Percentiles rank a stretch among this genome's conserved stretches.
phyloP scores from a whole-genome alignment of 2,888 invertebrate genomes.

The Piscicola geometra region DNA sequence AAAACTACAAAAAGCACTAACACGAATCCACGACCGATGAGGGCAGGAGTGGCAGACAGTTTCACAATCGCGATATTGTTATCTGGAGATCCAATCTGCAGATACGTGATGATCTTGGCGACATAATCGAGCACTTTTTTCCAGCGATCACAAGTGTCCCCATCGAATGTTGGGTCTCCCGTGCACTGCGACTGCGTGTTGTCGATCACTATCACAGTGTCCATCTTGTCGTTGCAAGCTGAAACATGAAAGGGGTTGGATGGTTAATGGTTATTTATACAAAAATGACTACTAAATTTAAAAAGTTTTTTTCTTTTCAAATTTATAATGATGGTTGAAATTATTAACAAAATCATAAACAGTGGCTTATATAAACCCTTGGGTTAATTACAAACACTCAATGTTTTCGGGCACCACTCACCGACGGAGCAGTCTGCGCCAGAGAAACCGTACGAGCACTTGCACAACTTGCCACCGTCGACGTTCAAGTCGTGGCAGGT shows the following conservation, averaged over 20 bases:
- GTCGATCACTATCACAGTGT: slow-evolving; percentile 13
- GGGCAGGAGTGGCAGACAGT: not conserved
- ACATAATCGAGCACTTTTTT: not conserved
- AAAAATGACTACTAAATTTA: no score
- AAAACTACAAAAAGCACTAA: no score
- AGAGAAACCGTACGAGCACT: slow-evolving; percentile 18
- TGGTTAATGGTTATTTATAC: not conserved
- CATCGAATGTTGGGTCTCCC: slow-evolving; percentile 10
- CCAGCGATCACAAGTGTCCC: not conserved
- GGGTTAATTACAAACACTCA: not conserved
- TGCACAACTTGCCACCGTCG: not conserved
- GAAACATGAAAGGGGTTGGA: not conserved
- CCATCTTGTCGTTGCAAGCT: slow-evolving; percentile 26
- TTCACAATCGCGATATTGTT: slow-evolving; percentile 7
- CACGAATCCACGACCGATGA: slow-evolving; percentile 12
- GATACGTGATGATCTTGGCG: not conserved
- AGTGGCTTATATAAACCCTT: not conserved
- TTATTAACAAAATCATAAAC: no score
- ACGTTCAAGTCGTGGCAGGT: slow-evolving; percentile 6
- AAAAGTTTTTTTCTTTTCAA: no score
- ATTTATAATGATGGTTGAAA: not conserved
- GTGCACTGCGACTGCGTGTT: slow-evolving; percentile 10
- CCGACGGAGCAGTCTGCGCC: slow-evolving; percentile 12
- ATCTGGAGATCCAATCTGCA: slow-evolving; percentile 3
- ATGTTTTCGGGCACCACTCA: not conserved